Base-by-base conservation (phyloP, 2,797 vertebrate genomes). In the Takifugu ocellatus region DNA sequence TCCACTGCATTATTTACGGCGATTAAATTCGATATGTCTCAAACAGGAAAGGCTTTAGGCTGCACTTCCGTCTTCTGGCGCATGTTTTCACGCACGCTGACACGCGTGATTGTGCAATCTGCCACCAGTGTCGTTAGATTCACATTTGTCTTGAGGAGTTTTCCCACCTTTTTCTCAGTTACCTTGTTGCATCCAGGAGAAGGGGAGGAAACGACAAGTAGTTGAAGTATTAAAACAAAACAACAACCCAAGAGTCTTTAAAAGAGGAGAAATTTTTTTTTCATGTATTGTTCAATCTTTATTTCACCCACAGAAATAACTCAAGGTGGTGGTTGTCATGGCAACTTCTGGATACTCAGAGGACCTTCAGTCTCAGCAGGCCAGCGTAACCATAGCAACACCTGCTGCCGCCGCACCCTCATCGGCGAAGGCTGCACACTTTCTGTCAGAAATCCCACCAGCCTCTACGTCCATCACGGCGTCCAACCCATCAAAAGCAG, bases 321-420 rank as follows among this genome's bases (percentile, higher is more conserved):
- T 84, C 62, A 63, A 72, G 77, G 70, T 74, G 48, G 68, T 53
- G 66, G 85, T 88, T 87, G 86, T 82, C 85, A 97, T 96, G 95
- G 94, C 94, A 87, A 96, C 94, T 66, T 92, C 93, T 77, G 91
- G 93, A 59, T 96, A 93, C 56, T 91, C 92, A 5, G 87, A 94
- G 9, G 93, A 96, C 88, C 92, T 95, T 72, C 93, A 93, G 88
- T 79, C 89, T 86, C 92, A 86, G 82, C 93, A 93, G 81, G 87
- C 90, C 26, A 88, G 84, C 57, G 51, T 90, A 72, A 84, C 85
- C 75, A 82, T 89, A 70, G 81, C 82, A 78, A 91, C 89, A 54
- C 59, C 89, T 49, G 59, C 84, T 36, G 67, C 85, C 78, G 54
- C 88, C 90, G 81, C 92, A 45, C 88, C 89, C 4, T 88, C 92